These are phyloP conservation scores for Epizoanthus illoricatus DNA, from an alignment of 92 coral and sea anemone species.

Conservation along the genomic window DNA sequence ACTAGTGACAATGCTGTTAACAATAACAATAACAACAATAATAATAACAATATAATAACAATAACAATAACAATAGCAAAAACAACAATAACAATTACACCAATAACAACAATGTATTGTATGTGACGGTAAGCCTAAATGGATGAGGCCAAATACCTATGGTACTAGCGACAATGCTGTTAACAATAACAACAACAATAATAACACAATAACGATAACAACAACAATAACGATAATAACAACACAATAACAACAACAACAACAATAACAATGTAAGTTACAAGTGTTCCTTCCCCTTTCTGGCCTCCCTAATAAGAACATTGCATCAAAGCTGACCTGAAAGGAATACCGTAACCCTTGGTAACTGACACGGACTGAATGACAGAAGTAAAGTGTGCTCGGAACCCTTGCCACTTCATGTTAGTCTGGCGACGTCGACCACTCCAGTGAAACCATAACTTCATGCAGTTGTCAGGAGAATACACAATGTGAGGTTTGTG, in stretches of 20 bases:
- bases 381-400: not conserved
- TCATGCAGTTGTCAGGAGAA: slow-evolving; percentile 28
- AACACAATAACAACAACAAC: not conserved
- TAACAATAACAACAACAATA: too few relatives aligned
- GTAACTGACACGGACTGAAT: not conserved
- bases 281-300: not conserved
- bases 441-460: slow-evolving; percentile 36
- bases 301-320: not conserved
- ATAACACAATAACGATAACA: not conserved
- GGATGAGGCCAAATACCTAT: too few relatives aligned
- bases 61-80: not conserved
- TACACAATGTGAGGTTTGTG: not conserved
- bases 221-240: not conserved
- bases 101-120: not conserved
- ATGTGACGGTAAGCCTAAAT: too few relatives aligned
- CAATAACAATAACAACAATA: not conserved
- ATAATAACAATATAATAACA: not conserved
- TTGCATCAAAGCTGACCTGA: not conserved
- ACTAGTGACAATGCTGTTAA: too few relatives aligned
- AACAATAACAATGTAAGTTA: too few relatives aligned
- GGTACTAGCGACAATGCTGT: too few relatives aligned
- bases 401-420: slow-evolving; percentile 23
- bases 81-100: not conserved
- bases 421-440: not conserved
- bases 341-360: not conserved